These are phyloP conservation scores for Drosophila lacteicornis DNA, from an alignment of 1,140 invertebrate genomes.

Conservation along the genomic window DNA sequence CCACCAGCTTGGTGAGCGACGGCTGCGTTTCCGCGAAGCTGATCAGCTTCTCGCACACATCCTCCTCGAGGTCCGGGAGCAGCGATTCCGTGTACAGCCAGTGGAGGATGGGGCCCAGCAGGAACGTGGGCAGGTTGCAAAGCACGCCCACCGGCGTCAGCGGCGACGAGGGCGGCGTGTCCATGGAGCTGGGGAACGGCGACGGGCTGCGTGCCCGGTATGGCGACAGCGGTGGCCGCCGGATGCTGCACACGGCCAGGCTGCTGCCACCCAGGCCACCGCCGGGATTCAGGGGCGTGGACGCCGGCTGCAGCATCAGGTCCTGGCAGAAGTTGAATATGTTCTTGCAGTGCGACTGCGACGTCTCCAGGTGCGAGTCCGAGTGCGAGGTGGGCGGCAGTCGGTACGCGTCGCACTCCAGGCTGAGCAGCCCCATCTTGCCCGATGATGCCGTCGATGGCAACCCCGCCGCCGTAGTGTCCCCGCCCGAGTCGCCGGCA, in stretches of 20 bases:
- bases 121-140: constrained; percentile 86
- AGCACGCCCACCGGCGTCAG: constrained; percentile 76
- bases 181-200: constrained; percentile 74
- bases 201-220: constrained; percentile 76
- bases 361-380: constrained; percentile 73
- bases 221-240: constrained; percentile 75
- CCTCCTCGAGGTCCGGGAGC: constrained; percentile 86
- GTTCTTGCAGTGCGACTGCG: constrained; percentile 67
- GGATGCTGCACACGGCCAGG: constrained; percentile 55
- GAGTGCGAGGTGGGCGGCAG: constrained; percentile 67
- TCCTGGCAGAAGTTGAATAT: constrained; percentile 83
- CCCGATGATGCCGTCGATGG: background rate
- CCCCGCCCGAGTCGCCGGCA: constrained; percentile 7
- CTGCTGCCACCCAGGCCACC: constrained; percentile 6
- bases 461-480: background rate
- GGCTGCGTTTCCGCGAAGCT: constrained; percentile 85
- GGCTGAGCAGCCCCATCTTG: constrained; percentile 22
- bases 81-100: constrained; percentile 89
- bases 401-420: constrained; percentile 41
- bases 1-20: constrained; percentile 86
- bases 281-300: constrained; percentile 14
- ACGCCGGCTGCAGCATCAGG: constrained; percentile 60
- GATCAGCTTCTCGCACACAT: constrained; percentile 86
- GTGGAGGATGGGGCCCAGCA: constrained; percentile 87
- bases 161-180: constrained; percentile 81